These are phyloP conservation scores for Calonectris borealis DNA, from an alignment of 2,113 vertebrate genomes.

Conservation along the genomic window DNA sequence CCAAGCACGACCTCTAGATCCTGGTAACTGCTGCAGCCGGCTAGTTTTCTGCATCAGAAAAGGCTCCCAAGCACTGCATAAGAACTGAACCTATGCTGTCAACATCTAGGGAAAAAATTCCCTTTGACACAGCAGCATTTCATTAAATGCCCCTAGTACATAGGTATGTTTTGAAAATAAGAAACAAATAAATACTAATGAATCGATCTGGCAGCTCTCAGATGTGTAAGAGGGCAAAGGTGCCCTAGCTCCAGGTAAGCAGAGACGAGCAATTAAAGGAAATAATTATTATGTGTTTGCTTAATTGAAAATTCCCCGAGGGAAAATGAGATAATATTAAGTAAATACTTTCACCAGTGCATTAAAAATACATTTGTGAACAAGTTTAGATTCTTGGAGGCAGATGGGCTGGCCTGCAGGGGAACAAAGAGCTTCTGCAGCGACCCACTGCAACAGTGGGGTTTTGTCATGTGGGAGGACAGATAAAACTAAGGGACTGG, in stretches of 20 bases:
- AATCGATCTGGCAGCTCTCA: constrained; percentile 54
- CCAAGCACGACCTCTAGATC: neutral
- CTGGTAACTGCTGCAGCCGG: neutral
- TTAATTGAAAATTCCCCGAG: constrained; percentile 55
- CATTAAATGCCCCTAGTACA: neutral
- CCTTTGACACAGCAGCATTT: neutral
- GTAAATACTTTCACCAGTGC: constrained; percentile 30
- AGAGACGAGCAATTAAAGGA: constrained; percentile 62
- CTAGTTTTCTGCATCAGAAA: neutral
- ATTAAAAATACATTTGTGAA: constrained; percentile 58
- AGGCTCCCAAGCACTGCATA: neutral
- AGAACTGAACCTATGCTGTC: neutral
- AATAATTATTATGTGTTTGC: constrained; percentile 63
- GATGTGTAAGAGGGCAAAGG: constrained; percentile 42
- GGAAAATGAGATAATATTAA: constrained; percentile 16
- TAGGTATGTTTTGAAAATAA: neutral
- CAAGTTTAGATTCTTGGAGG: constrained; percentile 23
- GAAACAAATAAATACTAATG: constrained; percentile 34
- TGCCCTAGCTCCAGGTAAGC: constrained; percentile 58
- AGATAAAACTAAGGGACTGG: neutral
- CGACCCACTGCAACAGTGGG: neutral
- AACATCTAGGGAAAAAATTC: neutral
- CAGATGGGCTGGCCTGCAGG: constrained; percentile 45
- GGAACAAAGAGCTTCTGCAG: constrained; percentile 2
- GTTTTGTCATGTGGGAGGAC: neutral